A percentile compares a stretch with the other conserved stretches of the same genome.
Evolutionary conservation across 2,113 vertebrate genomes (phyloP).

Genomic region (Peromyscus maniculatus): DNA sequence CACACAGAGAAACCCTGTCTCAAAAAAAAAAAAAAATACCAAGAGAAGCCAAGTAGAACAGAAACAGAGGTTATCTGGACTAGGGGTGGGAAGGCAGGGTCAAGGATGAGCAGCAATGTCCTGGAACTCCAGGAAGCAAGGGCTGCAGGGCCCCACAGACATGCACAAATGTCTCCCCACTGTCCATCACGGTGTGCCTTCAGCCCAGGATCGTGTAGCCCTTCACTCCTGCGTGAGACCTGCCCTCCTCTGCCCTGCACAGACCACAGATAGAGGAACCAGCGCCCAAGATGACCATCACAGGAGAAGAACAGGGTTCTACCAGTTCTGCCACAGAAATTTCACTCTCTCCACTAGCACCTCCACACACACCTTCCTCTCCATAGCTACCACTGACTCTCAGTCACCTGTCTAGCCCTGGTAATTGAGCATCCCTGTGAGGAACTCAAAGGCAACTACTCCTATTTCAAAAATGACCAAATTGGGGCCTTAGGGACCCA

Average conservation of each 20-base stretch:
- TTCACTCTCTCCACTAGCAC: accelerated
- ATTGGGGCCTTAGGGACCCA: not conserved
- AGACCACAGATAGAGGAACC: no score
- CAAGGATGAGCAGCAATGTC: not conserved
- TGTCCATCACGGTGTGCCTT: no score
- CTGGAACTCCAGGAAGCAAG: not conserved
- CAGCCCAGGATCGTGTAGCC: no score
- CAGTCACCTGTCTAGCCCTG: not conserved
- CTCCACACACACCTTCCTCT: not conserved
- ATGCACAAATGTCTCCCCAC: no score
- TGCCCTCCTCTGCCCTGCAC: not conserved
- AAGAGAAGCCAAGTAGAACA: not conserved
- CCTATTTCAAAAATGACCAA: not conserved
- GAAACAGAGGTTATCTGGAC: not conserved
- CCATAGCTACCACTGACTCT: not conserved
- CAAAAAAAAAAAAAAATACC: no score
- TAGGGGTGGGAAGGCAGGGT: not conserved
- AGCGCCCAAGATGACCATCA: not conserved
- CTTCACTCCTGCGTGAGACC: no score
- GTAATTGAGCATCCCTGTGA: not conserved
- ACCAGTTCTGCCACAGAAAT: not conserved
- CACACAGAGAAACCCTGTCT: no score
- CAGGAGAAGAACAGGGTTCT: not conserved
- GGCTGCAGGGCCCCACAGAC: not conserved
- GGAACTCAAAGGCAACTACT: accelerated